phyloP scores from a whole-genome alignment of 1,140 invertebrate genomes.

The Zaprionus nigranus region DNA sequence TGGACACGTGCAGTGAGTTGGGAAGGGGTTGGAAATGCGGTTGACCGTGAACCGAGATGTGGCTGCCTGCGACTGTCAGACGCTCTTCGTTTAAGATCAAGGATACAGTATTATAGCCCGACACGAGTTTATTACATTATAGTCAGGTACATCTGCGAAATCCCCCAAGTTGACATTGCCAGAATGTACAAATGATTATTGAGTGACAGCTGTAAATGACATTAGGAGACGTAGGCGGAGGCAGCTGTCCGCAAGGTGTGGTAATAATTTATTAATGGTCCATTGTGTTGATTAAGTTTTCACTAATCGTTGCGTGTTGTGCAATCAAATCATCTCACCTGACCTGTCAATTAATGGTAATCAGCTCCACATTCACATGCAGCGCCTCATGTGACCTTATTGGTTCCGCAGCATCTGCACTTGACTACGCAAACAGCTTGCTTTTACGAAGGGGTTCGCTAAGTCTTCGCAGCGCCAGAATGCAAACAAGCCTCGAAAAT shows the following conservation, averaged over 20 bases:
- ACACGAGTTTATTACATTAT: slow-evolving; percentile 3
- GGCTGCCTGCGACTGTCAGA: slow-evolving; percentile 12
- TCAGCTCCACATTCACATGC: slow-evolving; percentile 10
- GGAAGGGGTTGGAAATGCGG: slow-evolving; percentile 50
- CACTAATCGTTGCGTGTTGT: slow-evolving; percentile 42
- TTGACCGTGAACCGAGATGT: slow-evolving; percentile 50
- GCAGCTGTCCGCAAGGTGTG: slow-evolving; percentile 12
- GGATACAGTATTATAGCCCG: slow-evolving; percentile 58
- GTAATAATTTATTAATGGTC: slow-evolving; percentile 38
- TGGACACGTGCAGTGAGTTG: slow-evolving; percentile 57
- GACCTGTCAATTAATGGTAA: slow-evolving; percentile 7
- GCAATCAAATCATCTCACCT: not conserved
- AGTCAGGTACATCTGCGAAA: not conserved
- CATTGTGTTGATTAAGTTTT: slow-evolving; percentile 52
- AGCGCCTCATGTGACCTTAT: slow-evolving; percentile 25
- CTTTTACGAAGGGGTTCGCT: not conserved
- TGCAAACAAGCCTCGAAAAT: slow-evolving; percentile 55
- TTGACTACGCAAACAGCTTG: slow-evolving; percentile 11
- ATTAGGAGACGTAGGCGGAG: slow-evolving; percentile 1
- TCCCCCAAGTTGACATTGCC: not conserved
- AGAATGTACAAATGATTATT: slow-evolving; percentile 43
- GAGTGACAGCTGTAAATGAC: slow-evolving; percentile 43
- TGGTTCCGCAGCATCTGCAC: slow-evolving; percentile 23
- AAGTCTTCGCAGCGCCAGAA: slow-evolving; percentile 31
- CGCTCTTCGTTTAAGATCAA: slow-evolving; percentile 71